A percentile compares a stretch with the other conserved stretches of the same genome.
These are phyloP conservation scores for Paralvinella palmiformis DNA, from an alignment of 1,140 invertebrate species.

Conservation along the genomic window DNA sequence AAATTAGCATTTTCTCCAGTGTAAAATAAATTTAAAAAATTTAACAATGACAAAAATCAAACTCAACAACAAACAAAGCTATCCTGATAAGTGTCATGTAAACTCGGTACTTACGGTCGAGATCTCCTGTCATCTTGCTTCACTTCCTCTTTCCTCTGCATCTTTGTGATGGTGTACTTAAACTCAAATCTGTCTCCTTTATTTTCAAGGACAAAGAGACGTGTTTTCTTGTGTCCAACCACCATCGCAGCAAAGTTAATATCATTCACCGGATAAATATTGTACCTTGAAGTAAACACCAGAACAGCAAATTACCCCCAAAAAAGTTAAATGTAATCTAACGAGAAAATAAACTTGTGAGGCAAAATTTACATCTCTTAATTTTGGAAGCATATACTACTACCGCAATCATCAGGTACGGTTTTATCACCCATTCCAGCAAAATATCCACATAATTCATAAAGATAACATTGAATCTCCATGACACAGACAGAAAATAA, in stretches of 20 bases:
- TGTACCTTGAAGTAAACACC: constrained; percentile 37
- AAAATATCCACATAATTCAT: too few relatives aligned
- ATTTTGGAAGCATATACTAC: too few relatives aligned
- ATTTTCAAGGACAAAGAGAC: constrained; percentile 49
- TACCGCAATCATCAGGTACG: too few relatives aligned
- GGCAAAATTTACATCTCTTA: too few relatives aligned
- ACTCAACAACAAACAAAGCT: background rate
- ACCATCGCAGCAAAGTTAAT: constrained; percentile 50
- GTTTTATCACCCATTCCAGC: too few relatives aligned
- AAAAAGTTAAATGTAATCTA: too few relatives aligned
- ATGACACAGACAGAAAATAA: too few relatives aligned
- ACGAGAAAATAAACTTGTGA: too few relatives aligned
- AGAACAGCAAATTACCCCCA: too few relatives aligned
- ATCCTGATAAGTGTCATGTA: background rate
- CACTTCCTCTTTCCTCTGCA: background rate
- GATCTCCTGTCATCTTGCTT: background rate
- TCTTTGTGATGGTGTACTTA: constrained; percentile 43
- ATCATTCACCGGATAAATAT: constrained; percentile 42
- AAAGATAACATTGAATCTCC: too few relatives aligned
- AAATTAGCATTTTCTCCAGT: background rate
- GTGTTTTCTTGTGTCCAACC: constrained; percentile 44
- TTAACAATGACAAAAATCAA: background rate
- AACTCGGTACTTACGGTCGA: background rate
- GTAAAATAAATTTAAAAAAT: background rate
- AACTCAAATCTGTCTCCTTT: constrained; percentile 49